Evolutionary conservation across 2,888 invertebrate species (phyloP).

Genomic region (Orthosia gothica): DNA sequence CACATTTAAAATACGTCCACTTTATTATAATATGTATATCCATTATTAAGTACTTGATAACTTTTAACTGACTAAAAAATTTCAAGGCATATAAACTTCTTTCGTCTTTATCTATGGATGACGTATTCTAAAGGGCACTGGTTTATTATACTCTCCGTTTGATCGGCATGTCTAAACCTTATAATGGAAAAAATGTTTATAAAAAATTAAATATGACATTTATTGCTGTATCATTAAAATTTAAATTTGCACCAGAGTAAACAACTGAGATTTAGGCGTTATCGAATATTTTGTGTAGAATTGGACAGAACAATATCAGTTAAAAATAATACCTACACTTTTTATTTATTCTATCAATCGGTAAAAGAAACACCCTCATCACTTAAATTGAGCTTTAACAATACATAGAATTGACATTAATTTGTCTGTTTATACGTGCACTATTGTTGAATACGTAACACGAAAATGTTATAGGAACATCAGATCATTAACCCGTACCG

Average conservation of each 20-base stretch:
- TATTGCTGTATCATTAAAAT: constrained; percentile 88
- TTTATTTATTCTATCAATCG: constrained; percentile 80
- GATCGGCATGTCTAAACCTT: constrained; percentile 85
- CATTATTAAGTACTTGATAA: constrained; percentile 90
- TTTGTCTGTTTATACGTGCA: constrained; percentile 79
- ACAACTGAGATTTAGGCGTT: constrained; percentile 84
- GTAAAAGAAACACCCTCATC: constrained; percentile 87
- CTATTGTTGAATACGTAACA: constrained; percentile 83
- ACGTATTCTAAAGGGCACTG: constrained; percentile 91
- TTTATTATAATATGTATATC: constrained; percentile 78
- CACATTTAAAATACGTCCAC: constrained; percentile 82
- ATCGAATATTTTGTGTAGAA: constrained; percentile 82
- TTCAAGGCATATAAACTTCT: constrained; percentile 90
- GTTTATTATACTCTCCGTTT: constrained; percentile 89
- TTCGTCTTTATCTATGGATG: constrained; percentile 90
- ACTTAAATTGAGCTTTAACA: constrained; percentile 90
- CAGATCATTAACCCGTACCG: constrained; percentile 91
- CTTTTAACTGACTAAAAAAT: constrained; percentile 89
- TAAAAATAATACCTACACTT: constrained; percentile 82
- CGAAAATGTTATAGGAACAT: constrained; percentile 90
- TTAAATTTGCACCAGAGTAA: constrained; percentile 85
- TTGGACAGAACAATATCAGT: constrained; percentile 87
- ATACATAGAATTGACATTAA: constrained; percentile 87
- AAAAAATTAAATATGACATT: constrained; percentile 86
- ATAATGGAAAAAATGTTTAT: constrained; percentile 86